Base-by-base conservation (phyloP, 1,140 invertebrate species). In the Teleogryllus occipitalis region DNA sequence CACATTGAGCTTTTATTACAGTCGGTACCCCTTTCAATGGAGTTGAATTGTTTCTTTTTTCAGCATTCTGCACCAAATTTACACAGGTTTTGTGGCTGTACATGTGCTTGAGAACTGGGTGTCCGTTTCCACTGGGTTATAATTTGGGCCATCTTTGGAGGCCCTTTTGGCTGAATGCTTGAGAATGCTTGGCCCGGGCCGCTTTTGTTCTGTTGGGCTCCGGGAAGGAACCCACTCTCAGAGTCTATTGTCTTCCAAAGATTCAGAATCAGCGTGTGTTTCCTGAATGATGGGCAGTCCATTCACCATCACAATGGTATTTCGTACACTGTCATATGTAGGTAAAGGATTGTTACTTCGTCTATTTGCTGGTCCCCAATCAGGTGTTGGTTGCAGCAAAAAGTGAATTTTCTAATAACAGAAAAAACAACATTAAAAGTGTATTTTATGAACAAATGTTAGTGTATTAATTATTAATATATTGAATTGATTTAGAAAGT, bases 291-390 rank as follows among this genome's bases (percentile, higher is more conserved):
- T 88, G 18, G 89, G 89, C 48, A 90, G 87, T 81, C 90, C 90
- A 84, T 91, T 90, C 77, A 90, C 87, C 82, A 91, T 82, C 77
- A 91, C 86, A 81, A 91, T 89, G 15, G 80, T 89, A 78, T 89
- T 88, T 47, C 85, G 84, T 0, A 89, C 86, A 12, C 87, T 86
- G 78, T 89, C 87, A 76, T 88, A 89, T 76, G 85, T 86, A 76
- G 84, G 83, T 39, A 82, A 82, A 49, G 82, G 82, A n/a, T 81
- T 82, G 65, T n/a, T 81, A 75, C 82, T 76, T 81, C 76, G 79
- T 72, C 83, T 84, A 47, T 85, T 84, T 5, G 89, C 87, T 3
- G 89, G 90, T n/a, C 90, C 90, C 91, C 91, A 93, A 75, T 91
- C 89, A 0, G 89, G 86, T 2, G 90, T 91, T 0, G 92, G 91